phyloP scores from a whole-genome alignment of 2,113 vertebrate genomes.

The Thalassarche chlororhynchos region DNA sequence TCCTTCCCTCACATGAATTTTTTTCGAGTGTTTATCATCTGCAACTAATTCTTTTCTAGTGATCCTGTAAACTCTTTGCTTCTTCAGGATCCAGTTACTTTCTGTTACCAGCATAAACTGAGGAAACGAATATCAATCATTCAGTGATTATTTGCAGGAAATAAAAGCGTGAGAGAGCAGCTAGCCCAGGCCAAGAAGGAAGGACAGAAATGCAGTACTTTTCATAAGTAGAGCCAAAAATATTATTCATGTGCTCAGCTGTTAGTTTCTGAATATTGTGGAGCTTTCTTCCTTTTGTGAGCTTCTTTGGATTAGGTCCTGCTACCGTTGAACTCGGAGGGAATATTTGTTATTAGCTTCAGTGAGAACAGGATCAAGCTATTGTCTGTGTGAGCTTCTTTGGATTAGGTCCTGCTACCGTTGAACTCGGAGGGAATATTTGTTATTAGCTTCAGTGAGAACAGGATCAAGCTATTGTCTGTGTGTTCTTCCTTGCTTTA shows the following conservation, averaged over 20 bases:
- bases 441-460: not conserved
- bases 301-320: not conserved
- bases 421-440: not conserved
- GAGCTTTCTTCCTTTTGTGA: not conserved
- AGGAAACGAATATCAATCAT: constrained; percentile 28
- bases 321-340: not conserved
- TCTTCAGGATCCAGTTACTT: not conserved
- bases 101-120: not conserved
- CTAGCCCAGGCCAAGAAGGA: not conserved
- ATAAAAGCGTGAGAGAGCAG: constrained; percentile 1
- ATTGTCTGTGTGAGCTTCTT: not conserved
- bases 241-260: not conserved
- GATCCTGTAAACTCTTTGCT: not conserved
- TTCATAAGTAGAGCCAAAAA: not conserved
- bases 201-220: not conserved
- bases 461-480: not conserved
- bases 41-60: not conserved
- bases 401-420: not conserved
- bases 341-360: not conserved
- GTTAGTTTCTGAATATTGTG: not conserved
- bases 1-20: not conserved
- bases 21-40: not conserved
- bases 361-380: not conserved
- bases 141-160: constrained; percentile 32
- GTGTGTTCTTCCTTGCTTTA: not conserved